Conservation (phyloP, 2,113 vertebrate genomes). For the Piaya cayana region DNA sequence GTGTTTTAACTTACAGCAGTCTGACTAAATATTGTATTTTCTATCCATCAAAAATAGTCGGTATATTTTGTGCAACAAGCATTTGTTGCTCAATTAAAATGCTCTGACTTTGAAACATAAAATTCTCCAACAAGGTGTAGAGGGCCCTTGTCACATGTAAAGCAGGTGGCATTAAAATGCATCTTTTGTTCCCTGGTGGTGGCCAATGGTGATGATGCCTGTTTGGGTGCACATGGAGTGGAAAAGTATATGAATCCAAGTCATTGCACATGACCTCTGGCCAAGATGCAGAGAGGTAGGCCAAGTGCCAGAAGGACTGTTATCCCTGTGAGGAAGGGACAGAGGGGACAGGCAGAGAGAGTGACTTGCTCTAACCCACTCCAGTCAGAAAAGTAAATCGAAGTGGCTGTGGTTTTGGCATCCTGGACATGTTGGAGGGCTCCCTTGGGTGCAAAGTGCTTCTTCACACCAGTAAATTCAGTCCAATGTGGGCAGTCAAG, state of each 20-base stretch:
- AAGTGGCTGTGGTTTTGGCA: background rate
- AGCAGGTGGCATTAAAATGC: background rate
- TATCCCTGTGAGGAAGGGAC: accelerated
- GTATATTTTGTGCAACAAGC: constrained; percentile 11
- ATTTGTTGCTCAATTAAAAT: background rate
- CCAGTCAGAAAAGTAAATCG: accelerated
- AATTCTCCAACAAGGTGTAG: accelerated
- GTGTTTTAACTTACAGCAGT: constrained; percentile 62
- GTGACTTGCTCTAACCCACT: background rate
- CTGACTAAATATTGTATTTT: constrained; percentile 64
- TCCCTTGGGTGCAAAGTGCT: background rate
- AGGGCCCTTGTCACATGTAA: background rate
- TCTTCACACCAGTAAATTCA: background rate
- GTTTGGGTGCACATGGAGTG: background rate
- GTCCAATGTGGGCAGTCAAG: background rate
- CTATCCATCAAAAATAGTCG: background rate
- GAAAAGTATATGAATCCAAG: background rate
- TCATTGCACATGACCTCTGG: background rate
- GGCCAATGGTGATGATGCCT: accelerated
- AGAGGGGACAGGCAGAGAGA: background rate
- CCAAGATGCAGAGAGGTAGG: background rate
- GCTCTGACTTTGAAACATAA: background rate
- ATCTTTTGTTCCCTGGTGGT: accelerated
- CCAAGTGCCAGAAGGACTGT: background rate
- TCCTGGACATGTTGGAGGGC: accelerated